Conservation (phyloP, 2,113 vertebrate species). For the Papio anubis region DNA sequence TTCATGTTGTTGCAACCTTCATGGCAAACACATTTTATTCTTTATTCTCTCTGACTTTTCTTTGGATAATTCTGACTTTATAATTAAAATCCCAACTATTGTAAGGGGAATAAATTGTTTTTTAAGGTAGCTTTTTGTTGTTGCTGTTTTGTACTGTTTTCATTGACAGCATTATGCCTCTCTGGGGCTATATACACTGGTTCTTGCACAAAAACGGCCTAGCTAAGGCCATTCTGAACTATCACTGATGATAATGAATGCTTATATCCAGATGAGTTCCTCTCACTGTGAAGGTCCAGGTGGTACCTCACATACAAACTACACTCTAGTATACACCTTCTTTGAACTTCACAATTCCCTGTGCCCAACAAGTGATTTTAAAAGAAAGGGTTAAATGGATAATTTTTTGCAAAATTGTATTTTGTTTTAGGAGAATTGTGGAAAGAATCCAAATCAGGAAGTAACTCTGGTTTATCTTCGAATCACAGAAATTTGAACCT, state of each 20-base stretch:
- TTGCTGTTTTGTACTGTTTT: not conserved
- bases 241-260: not conserved
- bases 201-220: not conserved
- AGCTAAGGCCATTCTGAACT: not conserved
- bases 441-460: not conserved
- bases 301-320: not conserved
- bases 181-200: not conserved
- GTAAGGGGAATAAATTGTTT: not conserved
- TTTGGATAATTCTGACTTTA: not conserved
- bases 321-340: not conserved
- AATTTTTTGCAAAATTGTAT: not conserved
- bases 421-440: not conserved
- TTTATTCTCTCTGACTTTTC: not conserved
- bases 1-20: not conserved
- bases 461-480: not conserved
- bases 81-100: not conserved
- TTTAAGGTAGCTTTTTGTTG: not conserved
- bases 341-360: not conserved
- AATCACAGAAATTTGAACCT: not conserved
- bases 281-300: not conserved
- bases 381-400: not conserved
- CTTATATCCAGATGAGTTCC: not conserved
- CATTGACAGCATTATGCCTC: not conserved
- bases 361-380: not conserved
- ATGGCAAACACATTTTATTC: not conserved